A percentile compares a stretch with the other conserved stretches of the same genome.
Conservation (phyloP, 2,888 invertebrate species). For the Eristalis intricaria region DNA sequence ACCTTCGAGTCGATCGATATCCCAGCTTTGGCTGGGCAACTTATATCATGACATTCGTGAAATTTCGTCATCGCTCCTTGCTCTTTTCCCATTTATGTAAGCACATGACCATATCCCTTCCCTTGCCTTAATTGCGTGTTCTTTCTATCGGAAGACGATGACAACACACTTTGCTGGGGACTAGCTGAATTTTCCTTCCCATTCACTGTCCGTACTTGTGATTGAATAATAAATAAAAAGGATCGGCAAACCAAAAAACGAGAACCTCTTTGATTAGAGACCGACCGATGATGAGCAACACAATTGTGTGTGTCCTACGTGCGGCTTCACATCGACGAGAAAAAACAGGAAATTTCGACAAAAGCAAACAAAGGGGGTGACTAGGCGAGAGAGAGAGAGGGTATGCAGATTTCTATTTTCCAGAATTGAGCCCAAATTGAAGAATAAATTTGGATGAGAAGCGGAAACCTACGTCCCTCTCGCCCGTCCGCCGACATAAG, state of each 20-base stretch:
- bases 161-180: conserved; percentile 35
- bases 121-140: conserved; percentile 38
- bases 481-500: not conserved
- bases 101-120: not conserved
- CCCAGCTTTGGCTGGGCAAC: not conserved
- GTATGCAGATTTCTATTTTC: conserved; percentile 59
- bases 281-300: conserved; percentile 47
- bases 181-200: conserved; percentile 1
- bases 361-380: conserved; percentile 60
- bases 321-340: not conserved
- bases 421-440: conserved; percentile 54
- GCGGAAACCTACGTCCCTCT: conserved; percentile 16
- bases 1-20: not conserved
- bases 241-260: conserved; percentile 43
- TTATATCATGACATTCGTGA: not conserved
- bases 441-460: conserved; percentile 66
- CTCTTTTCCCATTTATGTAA: not conserved
- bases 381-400: conserved; percentile 14
- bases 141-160: conserved; percentile 20
- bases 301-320: conserved; percentile 47
- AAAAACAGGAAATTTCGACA: conserved; percentile 20
- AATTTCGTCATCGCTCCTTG: not conserved
- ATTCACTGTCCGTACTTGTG: not conserved
- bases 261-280: conserved; percentile 62
- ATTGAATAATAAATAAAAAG: conserved; percentile 41